phyloP scores from a whole-genome alignment of 2,888 invertebrate genomes.

The Rambutsinella grinnellia region DNA sequence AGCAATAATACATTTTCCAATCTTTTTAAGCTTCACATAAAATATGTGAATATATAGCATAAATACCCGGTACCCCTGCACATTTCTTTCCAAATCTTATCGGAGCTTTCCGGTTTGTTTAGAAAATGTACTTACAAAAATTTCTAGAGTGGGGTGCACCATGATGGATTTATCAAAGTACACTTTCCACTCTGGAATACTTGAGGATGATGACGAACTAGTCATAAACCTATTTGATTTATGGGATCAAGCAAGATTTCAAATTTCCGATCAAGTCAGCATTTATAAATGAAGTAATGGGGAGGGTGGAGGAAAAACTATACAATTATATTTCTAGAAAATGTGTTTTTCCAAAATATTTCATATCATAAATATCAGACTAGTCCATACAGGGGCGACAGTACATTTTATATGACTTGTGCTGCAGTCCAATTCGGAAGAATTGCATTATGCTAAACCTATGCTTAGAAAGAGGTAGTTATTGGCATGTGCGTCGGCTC shows the following conservation, averaged over 20 bases:
- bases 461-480: conserved; percentile 3
- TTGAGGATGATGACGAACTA: not conserved
- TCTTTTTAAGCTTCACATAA: conserved; percentile 34
- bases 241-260: conserved; percentile 25
- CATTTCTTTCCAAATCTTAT: conserved; percentile 35
- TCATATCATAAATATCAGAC: not conserved
- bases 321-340: conserved; percentile 37
- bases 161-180: conserved; percentile 28
- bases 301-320: conserved; percentile 20
- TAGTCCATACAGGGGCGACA: not conserved
- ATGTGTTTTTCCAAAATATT: conserved; percentile 2
- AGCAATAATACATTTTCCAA: conserved; percentile 27
- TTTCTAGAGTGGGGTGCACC: not conserved
- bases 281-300: not conserved
- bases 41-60: not conserved
- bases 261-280: conserved; percentile 44
- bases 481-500: conserved; percentile 21
- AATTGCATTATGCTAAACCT: not conserved
- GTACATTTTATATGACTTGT: not conserved
- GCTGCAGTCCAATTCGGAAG: not conserved
- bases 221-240: conserved; percentile 33
- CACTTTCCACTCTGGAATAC: not conserved
- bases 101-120: conserved; percentile 21
- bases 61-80: not conserved
- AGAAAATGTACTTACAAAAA: not conserved